Evolutionary conservation across 2,888 invertebrate species (phyloP).

Genomic region (Sarcophaga carnaria): DNA sequence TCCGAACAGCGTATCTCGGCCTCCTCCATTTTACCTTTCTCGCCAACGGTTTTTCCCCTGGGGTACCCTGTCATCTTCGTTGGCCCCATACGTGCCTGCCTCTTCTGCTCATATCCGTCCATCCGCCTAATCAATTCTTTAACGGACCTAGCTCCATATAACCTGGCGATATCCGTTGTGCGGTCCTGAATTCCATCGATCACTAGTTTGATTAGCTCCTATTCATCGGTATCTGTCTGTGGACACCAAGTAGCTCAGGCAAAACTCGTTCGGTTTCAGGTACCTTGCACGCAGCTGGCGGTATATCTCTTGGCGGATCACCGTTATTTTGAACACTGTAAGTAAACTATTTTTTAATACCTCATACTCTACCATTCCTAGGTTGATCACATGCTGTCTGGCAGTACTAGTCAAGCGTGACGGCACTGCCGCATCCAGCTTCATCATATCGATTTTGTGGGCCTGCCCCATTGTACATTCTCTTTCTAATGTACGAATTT

Average conservation of each 20-base stretch:
- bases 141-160: too few species aligned
- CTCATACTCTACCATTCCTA: conserved; percentile 28
- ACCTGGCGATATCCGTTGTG: too few species aligned
- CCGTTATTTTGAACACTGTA: conserved; percentile 29
- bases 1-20: conserved; percentile 32
- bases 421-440: conserved; percentile 7
- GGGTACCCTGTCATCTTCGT: not conserved
- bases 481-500: too few species aligned
- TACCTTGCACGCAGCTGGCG: conserved; percentile 23
- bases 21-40: not conserved
- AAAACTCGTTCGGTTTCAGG: conserved; percentile 31
- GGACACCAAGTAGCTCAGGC: conserved; percentile 41
- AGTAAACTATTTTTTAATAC: conserved; percentile 39
- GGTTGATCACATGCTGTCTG: conserved; percentile 17
- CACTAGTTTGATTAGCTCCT: conserved; percentile 44
- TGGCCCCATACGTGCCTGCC: not conserved
- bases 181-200: conserved; percentile 48
- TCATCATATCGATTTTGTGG: conserved; percentile 2
- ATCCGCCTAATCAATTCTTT: not conserved
- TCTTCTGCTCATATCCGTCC: conserved; percentile 28
- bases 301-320: conserved; percentile 55
- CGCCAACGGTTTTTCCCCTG: not conserved
- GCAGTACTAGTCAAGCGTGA: conserved; percentile 7
- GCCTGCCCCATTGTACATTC: too few species aligned
- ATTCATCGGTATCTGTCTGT: conserved; percentile 24